phyloP scores from a whole-genome alignment of 2,888 invertebrate species.

The Drosophila mercatorum region DNA sequence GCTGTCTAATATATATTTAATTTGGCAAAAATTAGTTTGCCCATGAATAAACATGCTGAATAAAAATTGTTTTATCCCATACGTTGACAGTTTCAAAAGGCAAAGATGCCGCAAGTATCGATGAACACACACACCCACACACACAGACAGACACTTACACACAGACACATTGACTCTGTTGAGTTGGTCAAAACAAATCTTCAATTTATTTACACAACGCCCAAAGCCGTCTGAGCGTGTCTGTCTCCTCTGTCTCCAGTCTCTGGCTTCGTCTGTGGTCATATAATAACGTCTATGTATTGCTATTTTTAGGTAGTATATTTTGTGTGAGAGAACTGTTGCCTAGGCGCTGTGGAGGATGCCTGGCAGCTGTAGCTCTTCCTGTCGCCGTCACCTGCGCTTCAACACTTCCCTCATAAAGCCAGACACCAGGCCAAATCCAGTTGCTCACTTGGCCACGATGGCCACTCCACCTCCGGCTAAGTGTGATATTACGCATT shows the following conservation, averaged over 20 bases:
- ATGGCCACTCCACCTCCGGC: conserved; percentile 1
- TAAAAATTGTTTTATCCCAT: conserved; percentile 3
- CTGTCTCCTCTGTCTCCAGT: not conserved
- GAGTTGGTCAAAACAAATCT: conserved; percentile 12
- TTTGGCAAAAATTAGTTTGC: conserved; percentile 9
- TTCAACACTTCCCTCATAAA: conserved; percentile 74
- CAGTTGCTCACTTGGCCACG: conserved; percentile 40
- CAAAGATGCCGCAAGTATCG: conserved; percentile 5
- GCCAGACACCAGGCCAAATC: conserved; percentile 35
- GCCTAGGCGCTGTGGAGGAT: conserved; percentile 5
- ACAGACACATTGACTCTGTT: not conserved
- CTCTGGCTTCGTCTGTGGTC: conserved; percentile 4
- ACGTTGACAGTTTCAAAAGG: conserved; percentile 1
- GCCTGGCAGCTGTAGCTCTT: conserved; percentile 49
- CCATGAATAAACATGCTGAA: conserved; percentile 10
- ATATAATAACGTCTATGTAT: conserved; percentile 20
- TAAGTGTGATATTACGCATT: conserved; percentile 69
- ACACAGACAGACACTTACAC: not conserved
- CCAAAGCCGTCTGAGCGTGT: conserved; percentile 13
- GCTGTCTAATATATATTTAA: conserved; percentile 11
- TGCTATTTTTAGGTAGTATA: not conserved
- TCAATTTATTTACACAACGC: conserved; percentile 34
- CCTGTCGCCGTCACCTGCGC: conserved; percentile 72
- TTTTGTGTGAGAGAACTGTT: not conserved
- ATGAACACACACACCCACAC: not conserved